Conservation (phyloP, 2,888 invertebrate genomes). For the Sylvicola fuscatus region DNA sequence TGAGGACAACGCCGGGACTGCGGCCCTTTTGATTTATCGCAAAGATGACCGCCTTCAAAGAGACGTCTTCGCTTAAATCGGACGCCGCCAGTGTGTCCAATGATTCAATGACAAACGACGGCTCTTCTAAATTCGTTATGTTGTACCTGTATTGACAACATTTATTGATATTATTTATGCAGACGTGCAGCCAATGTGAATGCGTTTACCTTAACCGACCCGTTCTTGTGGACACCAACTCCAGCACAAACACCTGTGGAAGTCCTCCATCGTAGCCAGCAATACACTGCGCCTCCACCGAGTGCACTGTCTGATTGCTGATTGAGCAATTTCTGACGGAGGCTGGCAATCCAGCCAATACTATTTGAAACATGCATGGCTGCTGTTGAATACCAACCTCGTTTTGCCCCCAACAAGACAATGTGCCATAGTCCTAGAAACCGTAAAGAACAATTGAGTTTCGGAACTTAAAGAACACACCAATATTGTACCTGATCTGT, state of each 20-base stretch:
- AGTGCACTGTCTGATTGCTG: constrained; percentile 66
- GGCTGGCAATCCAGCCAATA: constrained; percentile 78
- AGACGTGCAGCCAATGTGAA: not conserved
- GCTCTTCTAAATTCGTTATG: constrained; percentile 23
- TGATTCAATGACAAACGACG: constrained; percentile 20
- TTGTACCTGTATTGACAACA: constrained; percentile 18
- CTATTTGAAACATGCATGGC: constrained; percentile 76
- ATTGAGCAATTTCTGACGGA: constrained; percentile 68
- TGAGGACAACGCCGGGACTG: constrained; percentile 46
- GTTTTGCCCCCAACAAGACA: constrained; percentile 73
- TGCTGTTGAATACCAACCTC: constrained; percentile 61
- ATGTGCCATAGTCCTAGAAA: constrained; percentile 59
- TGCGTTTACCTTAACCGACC: constrained; percentile 9
- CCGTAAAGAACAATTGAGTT: not conserved
- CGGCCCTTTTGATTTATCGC: constrained; percentile 68
- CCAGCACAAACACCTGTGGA: constrained; percentile 67
- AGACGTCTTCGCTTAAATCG: constrained; percentile 59
- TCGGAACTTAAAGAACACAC: too few relatives aligned
- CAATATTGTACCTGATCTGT: constrained; percentile 35
- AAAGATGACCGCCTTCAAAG: constrained; percentile 54
- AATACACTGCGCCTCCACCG: constrained; percentile 62
- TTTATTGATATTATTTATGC: not conserved
- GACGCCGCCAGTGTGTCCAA: constrained; percentile 44
- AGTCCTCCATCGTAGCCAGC: constrained; percentile 78
- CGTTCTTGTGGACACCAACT: constrained; percentile 37